Evolutionary conservation across 1,140 invertebrate species (phyloP), one percentile per base, ranked within the genome.

Genomic region (Meloidogyne floridensis): DNA sequence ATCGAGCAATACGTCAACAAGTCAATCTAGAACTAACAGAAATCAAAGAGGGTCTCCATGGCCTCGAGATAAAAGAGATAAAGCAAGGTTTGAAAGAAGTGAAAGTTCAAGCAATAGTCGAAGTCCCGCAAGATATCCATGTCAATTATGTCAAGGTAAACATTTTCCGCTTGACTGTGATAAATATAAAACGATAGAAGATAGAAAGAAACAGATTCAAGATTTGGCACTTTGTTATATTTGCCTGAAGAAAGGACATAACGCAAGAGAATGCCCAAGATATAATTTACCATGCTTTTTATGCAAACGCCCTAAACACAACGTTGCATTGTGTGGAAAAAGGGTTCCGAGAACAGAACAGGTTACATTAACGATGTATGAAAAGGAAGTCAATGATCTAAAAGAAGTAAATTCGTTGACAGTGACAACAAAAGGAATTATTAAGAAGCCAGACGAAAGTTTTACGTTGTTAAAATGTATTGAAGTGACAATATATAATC

Each of bases 71-170:
- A 73, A 0, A 11, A 51, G 10, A 13, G 6, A 2, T 73, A 42
- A 51, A 73, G n/a, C 2, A 1, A 11, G n/a, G 51, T 13, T 51
- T 42, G 3, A 3, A 43, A 13, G 42, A 11, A 3, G 72, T 51
- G 42, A 42, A 11, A 73, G 72, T 51, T 11, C 72, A 51, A 73
- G 72, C 1, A 42, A 10, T 10, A 73, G 72, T 1, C 10, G 72
- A 73, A 73, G 72, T 3, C 72, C 72, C 42, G 42, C 72, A 51
- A 10, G 72, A n/a, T 73, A 15, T n/a, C 72, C 72, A n/a, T 73
- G 72, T 18, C 72, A 73, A 15, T n/a, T 73, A 42, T 73, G 72
- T 18, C 10, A 42, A 15, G 72, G 51, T 5, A 11, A 3, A n/a
- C 72, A 73, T n/a, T 73, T 73, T 18, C 42, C 72, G 10, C 51